Evolutionary conservation across 1,140 invertebrate species (phyloP).

Genomic region (Drosophila sucinea): DNA sequence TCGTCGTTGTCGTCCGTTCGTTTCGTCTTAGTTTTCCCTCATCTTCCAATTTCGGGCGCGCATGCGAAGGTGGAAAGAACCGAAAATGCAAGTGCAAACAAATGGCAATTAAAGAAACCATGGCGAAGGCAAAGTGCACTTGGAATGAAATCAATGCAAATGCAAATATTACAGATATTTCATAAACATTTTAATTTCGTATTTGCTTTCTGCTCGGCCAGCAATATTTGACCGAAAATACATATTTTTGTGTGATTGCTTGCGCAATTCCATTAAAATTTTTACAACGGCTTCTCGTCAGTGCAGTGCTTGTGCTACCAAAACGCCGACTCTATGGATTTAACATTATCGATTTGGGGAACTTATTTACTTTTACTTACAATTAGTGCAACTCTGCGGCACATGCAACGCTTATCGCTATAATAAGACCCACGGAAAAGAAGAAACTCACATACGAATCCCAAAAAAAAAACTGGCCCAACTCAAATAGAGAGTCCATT

Average conservation of each 20-base stretch:
- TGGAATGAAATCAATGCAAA: constrained; percentile 40
- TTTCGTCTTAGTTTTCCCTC: constrained; percentile 12
- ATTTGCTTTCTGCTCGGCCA: constrained; percentile 55
- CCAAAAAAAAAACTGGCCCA: neutral
- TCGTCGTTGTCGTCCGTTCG: neutral
- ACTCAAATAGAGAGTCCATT: constrained; percentile 46
- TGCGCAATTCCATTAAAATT: constrained; percentile 54
- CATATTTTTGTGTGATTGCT: constrained; percentile 33
- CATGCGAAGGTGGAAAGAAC: constrained; percentile 57
- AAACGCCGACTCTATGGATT: constrained; percentile 52
- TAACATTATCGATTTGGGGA: constrained; percentile 63
- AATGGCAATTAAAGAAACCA: constrained; percentile 10
- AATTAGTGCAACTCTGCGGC: constrained; percentile 25
- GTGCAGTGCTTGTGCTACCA: constrained; percentile 16
- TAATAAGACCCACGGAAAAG: constrained; percentile 15
- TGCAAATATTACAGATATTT: constrained; percentile 46
- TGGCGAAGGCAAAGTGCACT: constrained; percentile 18
- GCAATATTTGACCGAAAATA: constrained; percentile 52
- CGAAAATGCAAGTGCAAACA: constrained; percentile 51
- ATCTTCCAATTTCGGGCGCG: constrained; percentile 40
- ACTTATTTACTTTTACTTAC: constrained; percentile 36
- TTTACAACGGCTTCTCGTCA: constrained; percentile 15
- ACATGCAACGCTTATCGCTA: constrained; percentile 51
- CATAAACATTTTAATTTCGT: constrained; percentile 30
- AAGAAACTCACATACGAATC: constrained; percentile 15